Evolutionary conservation across 2,797 vertebrate species (phyloP).

Genomic region (Mormyrops boulengeri): DNA sequence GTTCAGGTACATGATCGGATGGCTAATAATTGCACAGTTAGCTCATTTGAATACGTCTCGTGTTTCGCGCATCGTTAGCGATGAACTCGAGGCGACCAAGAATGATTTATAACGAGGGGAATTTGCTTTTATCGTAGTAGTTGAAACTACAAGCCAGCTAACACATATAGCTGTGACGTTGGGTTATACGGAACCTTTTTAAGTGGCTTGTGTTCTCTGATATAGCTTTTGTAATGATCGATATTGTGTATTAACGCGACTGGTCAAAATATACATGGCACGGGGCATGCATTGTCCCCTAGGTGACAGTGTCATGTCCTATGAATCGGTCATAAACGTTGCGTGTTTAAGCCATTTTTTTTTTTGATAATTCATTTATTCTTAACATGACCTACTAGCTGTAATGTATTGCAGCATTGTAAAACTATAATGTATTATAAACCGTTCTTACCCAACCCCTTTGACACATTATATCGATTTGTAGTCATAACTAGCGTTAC

Average conservation of each 20-base stretch:
- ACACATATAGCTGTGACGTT: not conserved
- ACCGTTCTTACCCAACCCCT: not conserved
- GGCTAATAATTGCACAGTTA: conserved; percentile 7
- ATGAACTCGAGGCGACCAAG: not conserved
- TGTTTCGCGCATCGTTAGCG: not conserved
- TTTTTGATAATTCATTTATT: not conserved
- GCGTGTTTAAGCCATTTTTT: not conserved
- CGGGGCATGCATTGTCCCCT: not conserved
- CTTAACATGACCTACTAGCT: not conserved
- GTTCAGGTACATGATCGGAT: not conserved
- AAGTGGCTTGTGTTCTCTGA: not conserved
- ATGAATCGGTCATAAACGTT: not conserved
- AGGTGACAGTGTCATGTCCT: not conserved
- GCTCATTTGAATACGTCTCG: not conserved
- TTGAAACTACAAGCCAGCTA: not conserved
- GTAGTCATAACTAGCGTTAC: not conserved
- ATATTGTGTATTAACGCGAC: not conserved
- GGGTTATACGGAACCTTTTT: not conserved
- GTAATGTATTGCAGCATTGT: not conserved
- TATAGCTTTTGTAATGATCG: not conserved
- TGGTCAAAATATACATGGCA: not conserved
- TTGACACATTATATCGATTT: not conserved
- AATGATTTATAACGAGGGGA: not conserved
- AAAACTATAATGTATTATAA: not conserved
- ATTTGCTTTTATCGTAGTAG: not conserved